A percentile compares a stretch with the other conserved stretches of the same genome.
Conservation (phyloP, 2,113 vertebrate species). For the Aramus guarauna region DNA sequence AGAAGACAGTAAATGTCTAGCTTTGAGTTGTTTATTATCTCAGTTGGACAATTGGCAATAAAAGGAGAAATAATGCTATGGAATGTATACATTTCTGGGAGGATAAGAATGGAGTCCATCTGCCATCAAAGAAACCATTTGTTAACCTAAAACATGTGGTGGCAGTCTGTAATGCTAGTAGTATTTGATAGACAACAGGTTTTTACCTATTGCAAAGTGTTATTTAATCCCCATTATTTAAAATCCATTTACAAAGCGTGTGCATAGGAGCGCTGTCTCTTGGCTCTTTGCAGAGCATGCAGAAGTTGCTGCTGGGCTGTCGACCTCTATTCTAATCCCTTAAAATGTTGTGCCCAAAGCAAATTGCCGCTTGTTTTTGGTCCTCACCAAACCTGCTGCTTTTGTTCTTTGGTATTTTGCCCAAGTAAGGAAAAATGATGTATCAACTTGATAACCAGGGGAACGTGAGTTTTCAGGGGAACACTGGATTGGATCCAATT, state of each 20-base stretch:
- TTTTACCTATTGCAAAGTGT: background rate
- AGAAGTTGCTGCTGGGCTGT: background rate
- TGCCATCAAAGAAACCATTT: background rate
- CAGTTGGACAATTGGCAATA: background rate
- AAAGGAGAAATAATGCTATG: background rate
- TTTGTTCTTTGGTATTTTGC: background rate
- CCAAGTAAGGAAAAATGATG: background rate
- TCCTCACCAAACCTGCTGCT: background rate
- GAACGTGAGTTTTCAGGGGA: background rate
- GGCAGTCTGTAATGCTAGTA: background rate
- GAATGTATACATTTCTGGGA: background rate
- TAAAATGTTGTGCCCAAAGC: background rate
- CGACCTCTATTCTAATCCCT: background rate
- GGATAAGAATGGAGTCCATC: background rate
- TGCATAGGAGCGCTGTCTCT: background rate
- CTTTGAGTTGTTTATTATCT: background rate
- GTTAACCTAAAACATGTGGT: background rate
- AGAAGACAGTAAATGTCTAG: background rate
- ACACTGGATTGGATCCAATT: background rate
- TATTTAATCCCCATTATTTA: background rate
- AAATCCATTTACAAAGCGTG: background rate
- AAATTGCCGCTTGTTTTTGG: background rate
- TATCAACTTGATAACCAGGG: background rate
- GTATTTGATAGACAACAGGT: background rate
- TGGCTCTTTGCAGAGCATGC: background rate